phyloP scores from a whole-genome alignment of 2,888 invertebrate species.

The Andrena marginata region DNA sequence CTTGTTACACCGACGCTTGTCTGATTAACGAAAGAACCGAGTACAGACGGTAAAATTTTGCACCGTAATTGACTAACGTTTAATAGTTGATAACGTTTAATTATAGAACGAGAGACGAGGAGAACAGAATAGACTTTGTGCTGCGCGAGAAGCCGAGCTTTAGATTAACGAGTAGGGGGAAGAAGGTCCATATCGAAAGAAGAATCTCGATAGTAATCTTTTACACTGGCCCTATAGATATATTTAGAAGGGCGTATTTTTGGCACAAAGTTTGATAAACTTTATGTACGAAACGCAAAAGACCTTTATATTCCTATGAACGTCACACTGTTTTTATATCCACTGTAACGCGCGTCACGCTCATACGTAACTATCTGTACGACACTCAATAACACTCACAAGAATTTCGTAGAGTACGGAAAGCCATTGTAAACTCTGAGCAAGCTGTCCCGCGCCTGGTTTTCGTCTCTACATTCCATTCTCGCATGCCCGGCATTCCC shows the following conservation, averaged over 20 bases:
- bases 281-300: slow-evolving; percentile 40
- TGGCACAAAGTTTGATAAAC: slow-evolving; percentile 73
- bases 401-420: slow-evolving; percentile 32
- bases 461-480: slow-evolving; percentile 37
- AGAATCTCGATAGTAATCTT: slow-evolving; percentile 24
- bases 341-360: slow-evolving; percentile 34
- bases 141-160: slow-evolving; percentile 17
- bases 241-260: slow-evolving; percentile 73
- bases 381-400: slow-evolving; percentile 11
- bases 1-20: slow-evolving; percentile 8
- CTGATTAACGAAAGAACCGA: background rate
- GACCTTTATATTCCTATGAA: slow-evolving; percentile 49
- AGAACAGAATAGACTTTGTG: slow-evolving; percentile 12
- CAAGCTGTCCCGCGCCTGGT: slow-evolving; percentile 75
- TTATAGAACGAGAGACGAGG: background rate
- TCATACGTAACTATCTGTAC: slow-evolving; percentile 36
- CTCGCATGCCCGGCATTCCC: slow-evolving; percentile 24
- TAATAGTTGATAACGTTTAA: slow-evolving; percentile 18
- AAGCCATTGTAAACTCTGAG: slow-evolving; percentile 80
- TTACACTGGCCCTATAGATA: slow-evolving; percentile 55
- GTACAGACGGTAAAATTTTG: slow-evolving; percentile 6
- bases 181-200: slow-evolving; percentile 32
- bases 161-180: slow-evolving; percentile 13
- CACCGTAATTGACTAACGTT: slow-evolving; percentile 14
- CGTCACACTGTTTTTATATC: slow-evolving; percentile 59